phyloP scores from a whole-genome alignment of 1,140 invertebrate genomes.

The Ruditapes philippinarum region DNA sequence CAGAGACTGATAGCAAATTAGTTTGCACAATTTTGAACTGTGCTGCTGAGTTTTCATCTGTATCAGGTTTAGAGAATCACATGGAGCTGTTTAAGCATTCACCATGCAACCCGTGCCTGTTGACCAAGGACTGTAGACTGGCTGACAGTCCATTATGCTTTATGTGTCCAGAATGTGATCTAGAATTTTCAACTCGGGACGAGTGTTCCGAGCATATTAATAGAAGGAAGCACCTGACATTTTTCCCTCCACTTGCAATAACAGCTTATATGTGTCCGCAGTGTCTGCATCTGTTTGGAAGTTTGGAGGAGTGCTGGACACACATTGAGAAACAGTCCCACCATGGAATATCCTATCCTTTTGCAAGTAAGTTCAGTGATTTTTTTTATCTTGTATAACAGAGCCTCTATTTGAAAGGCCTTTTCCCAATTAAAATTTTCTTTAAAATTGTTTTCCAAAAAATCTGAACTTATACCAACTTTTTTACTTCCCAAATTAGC shows the following conservation, averaged over 20 bases:
- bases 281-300: slow-evolving; percentile 42
- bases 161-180: slow-evolving; percentile 60
- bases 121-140: not conserved
- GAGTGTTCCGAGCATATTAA: slow-evolving; percentile 38
- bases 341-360: slow-evolving; percentile 36
- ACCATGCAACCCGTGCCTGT: slow-evolving; percentile 42
- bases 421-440: no score
- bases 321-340: slow-evolving; percentile 37
- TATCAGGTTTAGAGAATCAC: slow-evolving; percentile 6
- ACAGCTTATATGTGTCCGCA: slow-evolving; percentile 55
- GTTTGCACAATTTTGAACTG: slow-evolving; percentile 53
- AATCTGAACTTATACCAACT: no score
- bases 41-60: slow-evolving; percentile 22
- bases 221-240: not conserved
- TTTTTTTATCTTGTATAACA: no score
- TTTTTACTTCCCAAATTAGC: no score
- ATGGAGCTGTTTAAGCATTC: slow-evolving; percentile 54
- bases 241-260: slow-evolving; percentile 36
- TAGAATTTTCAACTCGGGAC: not conserved
- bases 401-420: no score
- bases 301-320: not conserved
- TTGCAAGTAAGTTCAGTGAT: slow-evolving; percentile 51
- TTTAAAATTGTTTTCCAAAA: no score
- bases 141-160: not conserved
- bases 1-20: not conserved